Conservation (phyloP, 2,888 invertebrate species). For the Agriopis marginaria region DNA sequence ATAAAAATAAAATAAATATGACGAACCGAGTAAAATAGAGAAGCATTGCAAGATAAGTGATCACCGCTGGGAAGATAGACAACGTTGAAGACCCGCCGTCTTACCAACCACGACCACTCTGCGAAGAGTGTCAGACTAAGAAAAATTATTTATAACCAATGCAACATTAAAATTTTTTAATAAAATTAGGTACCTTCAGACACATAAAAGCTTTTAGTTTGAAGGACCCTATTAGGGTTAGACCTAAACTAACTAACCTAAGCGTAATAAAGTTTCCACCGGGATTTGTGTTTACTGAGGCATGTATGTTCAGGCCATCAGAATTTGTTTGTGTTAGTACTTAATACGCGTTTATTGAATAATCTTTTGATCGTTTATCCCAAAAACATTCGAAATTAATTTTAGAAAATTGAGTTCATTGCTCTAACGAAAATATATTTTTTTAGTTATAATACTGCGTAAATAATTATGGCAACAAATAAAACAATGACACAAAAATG, state of each 20-base stretch:
- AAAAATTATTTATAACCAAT: background rate
- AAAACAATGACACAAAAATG: too few relatives aligned
- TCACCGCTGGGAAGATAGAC: too few relatives aligned
- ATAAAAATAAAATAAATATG: too few relatives aligned
- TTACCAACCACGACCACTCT: too few relatives aligned
- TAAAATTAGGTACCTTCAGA: constrained; percentile 1
- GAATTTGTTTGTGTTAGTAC: constrained; percentile 19
- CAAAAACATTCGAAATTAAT: background rate
- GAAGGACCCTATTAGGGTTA: constrained; percentile 22
- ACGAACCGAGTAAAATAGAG: too few relatives aligned
- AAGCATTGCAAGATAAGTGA: too few relatives aligned
- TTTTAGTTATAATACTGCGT: too few relatives aligned
- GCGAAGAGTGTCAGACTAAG: too few relatives aligned
- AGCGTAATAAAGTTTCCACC: constrained; percentile 18
- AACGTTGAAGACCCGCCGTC: too few relatives aligned
- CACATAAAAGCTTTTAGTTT: constrained; percentile 16
- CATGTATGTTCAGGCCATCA: constrained; percentile 18
- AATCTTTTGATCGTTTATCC: constrained; percentile 8
- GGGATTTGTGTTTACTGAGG: constrained; percentile 28
- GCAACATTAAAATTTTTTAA: background rate
- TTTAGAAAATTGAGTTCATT: background rate
- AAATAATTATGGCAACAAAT: too few relatives aligned
- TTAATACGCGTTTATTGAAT: constrained; percentile 15
- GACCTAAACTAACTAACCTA: constrained; percentile 32
- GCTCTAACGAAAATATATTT: too few relatives aligned